Percentiles rank a stretch among this genome's conserved stretches.
Conservation (phyloP, 2,113 vertebrate genomes). For the Oreochromis niloticus region DNA sequence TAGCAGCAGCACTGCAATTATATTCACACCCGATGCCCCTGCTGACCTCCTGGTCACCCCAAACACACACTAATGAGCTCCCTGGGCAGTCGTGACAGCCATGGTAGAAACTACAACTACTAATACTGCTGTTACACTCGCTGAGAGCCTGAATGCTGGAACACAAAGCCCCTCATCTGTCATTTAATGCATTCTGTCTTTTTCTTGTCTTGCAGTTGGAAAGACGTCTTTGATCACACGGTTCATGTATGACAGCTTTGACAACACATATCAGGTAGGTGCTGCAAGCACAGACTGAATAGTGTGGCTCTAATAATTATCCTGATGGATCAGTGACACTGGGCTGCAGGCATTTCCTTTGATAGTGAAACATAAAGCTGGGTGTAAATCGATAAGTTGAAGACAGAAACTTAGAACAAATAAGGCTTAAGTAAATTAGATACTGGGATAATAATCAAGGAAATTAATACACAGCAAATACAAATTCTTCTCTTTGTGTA, state of each 20-base stretch:
- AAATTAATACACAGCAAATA: not conserved
- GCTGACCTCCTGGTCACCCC: slow-evolving; percentile 36
- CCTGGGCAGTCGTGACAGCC: slow-evolving; percentile 32
- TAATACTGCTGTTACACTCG: not conserved
- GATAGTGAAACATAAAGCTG: not conserved
- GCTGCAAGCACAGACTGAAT: not conserved
- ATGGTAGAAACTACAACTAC: not conserved
- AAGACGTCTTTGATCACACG: slow-evolving; percentile 92
- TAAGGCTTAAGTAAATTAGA: not conserved
- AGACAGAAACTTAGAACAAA: not conserved
- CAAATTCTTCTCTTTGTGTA: not conserved
- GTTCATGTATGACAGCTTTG: slow-evolving; percentile 95
- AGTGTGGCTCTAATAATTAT: slow-evolving; percentile 2
- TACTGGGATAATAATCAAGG: not conserved
- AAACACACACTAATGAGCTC: slow-evolving; percentile 56
- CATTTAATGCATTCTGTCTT: slow-evolving; percentile 25
- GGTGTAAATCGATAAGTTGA: not conserved
- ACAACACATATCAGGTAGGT: slow-evolving; percentile 90
- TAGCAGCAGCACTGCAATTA: slow-evolving; percentile 6
- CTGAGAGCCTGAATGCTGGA: not conserved
- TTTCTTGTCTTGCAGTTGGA: slow-evolving; percentile 79
- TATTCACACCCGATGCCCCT: not conserved
- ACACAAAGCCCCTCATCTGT: not conserved
- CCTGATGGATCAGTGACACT: not conserved
- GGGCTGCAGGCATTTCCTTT: not conserved